Conservation (phyloP, 35 echinoderm and acorn worm species). For the Heliocidaris tuberculata region DNA sequence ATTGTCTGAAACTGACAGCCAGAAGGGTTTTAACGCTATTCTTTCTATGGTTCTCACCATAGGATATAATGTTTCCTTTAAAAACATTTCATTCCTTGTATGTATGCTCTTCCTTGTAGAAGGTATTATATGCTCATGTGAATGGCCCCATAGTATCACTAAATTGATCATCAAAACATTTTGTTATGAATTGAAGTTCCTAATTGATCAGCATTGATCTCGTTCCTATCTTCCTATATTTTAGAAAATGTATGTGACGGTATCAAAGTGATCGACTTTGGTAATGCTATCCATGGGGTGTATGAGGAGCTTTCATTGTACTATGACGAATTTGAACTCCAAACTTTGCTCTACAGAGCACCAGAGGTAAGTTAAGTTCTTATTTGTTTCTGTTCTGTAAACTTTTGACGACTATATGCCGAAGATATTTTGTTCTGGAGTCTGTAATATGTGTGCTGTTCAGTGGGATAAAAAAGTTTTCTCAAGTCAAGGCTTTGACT, state of each 20-base stretch:
- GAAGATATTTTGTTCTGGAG: neutral
- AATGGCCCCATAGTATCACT: no score
- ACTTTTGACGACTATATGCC: no score
- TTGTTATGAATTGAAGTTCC: neutral
- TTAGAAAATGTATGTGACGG: conserved; percentile 59
- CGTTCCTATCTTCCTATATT: neutral
- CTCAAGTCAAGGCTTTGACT: no score
- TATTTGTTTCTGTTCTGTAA: no score
- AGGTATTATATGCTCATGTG: no score
- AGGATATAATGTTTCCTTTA: no score
- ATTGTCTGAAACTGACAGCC: no score
- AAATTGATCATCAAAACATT: no score
- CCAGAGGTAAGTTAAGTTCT: conserved; percentile 80
- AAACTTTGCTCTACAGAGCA: conserved; percentile 85
- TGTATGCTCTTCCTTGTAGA: no score
- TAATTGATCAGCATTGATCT: neutral
- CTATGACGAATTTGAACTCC: conserved; percentile 95
- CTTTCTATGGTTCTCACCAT: no score
- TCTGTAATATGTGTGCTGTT: neutral
- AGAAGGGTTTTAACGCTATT: no score
- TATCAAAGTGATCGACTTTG: conserved; percentile 97
- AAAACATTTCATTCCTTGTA: no score
- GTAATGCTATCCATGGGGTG: conserved; percentile 95
- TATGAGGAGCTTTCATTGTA: conserved; percentile 92
- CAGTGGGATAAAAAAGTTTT: neutral